phyloP scores from a whole-genome alignment of 2,797 vertebrate species.

The Parambassis ranga region DNA sequence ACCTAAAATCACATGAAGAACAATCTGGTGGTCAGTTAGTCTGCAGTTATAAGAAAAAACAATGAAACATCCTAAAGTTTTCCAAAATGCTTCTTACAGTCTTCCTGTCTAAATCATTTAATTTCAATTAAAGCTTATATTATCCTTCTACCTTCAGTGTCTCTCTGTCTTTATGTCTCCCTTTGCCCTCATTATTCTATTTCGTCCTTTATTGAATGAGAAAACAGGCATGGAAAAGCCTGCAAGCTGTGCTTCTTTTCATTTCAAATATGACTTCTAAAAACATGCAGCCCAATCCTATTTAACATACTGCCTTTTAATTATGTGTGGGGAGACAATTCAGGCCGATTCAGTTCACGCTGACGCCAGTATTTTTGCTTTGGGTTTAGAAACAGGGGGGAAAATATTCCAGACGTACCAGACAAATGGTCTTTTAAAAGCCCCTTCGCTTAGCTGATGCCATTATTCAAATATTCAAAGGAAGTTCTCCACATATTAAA shows the following conservation, averaged over 20 bases:
- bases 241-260: constrained; percentile 9
- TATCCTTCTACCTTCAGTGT: neutral
- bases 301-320: constrained; percentile 41
- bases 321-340: constrained; percentile 37
- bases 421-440: constrained; percentile 60
- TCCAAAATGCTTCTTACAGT: too few species aligned
- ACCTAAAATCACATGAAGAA: too few species aligned
- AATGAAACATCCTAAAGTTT: too few species aligned
- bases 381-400: constrained; percentile 18
- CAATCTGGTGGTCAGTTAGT: too few species aligned
- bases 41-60: too few species aligned
- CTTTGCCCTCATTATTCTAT: neutral
- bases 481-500: neutral
- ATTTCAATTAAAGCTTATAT: neutral
- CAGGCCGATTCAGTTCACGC: constrained; percentile 20
- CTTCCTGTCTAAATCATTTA: neutral
- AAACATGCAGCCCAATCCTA: constrained; percentile 24
- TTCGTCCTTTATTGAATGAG: constrained; percentile 7
- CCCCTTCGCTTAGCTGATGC: constrained; percentile 13
- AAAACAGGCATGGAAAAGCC: constrained; percentile 5
- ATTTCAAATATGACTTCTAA: constrained; percentile 30
- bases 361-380: constrained; percentile 35
- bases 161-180: neutral
- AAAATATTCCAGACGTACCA: constrained; percentile 37
- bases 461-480: constrained; percentile 39